phyloP scores from a whole-genome alignment of 2,113 vertebrate species.

The Colinus virginianus region DNA sequence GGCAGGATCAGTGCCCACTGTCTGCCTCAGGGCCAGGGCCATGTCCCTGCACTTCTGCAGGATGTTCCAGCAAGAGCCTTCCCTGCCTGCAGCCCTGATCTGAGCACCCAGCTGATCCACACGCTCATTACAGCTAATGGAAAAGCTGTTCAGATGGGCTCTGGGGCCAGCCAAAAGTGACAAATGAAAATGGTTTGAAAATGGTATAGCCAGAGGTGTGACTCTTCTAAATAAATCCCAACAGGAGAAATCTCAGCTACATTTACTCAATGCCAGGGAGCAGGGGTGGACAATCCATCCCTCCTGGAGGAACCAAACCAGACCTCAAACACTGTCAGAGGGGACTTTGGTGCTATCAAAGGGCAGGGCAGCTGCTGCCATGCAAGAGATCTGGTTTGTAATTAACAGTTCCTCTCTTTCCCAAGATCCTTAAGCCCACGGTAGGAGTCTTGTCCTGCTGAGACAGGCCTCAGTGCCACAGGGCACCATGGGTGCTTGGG shows the following conservation, averaged over 20 bases:
- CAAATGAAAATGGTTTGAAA: background rate
- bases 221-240: background rate
- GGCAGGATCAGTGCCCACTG: background rate
- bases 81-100: background rate
- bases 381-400: background rate
- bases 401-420: background rate
- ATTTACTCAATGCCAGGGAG: background rate
- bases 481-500: background rate
- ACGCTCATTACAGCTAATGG: background rate
- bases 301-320: background rate
- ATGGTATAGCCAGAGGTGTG: background rate
- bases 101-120: background rate
- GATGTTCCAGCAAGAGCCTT: too few species aligned
- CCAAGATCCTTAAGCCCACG: background rate
- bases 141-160: background rate
- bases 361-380: background rate
- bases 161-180: background rate
- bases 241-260: background rate
- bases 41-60: background rate
- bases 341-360: background rate
- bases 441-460: background rate
- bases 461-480: background rate
- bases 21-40: background rate
- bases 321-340: background rate
- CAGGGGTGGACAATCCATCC: accelerated